These are phyloP conservation scores for Tokudaia tokunoshimensis DNA, from an alignment of 2,797 vertebrate genomes.

Conservation along the genomic window DNA sequence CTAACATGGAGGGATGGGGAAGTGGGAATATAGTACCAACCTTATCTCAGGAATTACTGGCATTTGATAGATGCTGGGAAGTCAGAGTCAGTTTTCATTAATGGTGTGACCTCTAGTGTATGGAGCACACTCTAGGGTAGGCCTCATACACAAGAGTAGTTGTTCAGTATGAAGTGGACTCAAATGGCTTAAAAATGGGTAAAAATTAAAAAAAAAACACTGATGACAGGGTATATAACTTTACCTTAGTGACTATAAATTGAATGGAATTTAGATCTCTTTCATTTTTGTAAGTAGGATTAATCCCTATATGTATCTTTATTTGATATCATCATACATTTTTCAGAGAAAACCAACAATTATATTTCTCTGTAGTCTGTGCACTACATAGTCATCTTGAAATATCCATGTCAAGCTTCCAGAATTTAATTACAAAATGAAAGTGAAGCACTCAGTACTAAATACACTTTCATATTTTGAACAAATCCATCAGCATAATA, in stretches of 20 bases:
- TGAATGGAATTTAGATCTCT: not conserved
- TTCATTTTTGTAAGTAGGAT: not conserved
- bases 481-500: not conserved
- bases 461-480: conserved; percentile 3
- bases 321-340: not conserved
- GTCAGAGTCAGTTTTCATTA: not conserved
- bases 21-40: too few relatives aligned
- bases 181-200: not conserved
- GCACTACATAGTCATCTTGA: conserved; percentile 21
- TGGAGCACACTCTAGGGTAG: not conserved
- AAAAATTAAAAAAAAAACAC: not conserved
- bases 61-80: not conserved
- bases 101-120: not conserved
- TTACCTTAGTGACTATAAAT: not conserved
- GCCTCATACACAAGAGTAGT: not conserved
- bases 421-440: conserved; percentile 42
- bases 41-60: not conserved
- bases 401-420: conserved; percentile 21
- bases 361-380: not conserved
- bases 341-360: conserved; percentile 22
- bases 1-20: not conserved
- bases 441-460: not conserved
- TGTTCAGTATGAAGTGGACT: not conserved
- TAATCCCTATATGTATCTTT: not conserved
- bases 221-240: not conserved